phyloP scores from a whole-genome alignment of 2,113 vertebrate genomes.

The Ochotona curzoniae region DNA sequence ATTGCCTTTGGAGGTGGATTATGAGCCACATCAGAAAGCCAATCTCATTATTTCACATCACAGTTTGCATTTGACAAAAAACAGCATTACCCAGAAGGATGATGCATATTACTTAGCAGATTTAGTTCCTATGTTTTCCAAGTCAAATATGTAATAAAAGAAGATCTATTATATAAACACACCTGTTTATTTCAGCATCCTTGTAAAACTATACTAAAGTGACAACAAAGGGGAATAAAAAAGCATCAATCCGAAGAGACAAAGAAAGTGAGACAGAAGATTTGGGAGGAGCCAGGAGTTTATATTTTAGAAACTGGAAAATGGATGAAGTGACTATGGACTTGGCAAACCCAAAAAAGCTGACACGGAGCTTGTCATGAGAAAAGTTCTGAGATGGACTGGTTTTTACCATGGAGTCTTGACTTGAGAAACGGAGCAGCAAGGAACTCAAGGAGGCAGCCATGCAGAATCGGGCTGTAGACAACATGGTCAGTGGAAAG shows the following conservation, averaged over 20 bases:
- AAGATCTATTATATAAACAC: constrained; percentile 74
- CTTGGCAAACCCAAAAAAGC: neutral
- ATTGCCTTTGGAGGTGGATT: constrained; percentile 66
- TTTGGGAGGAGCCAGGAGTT: neutral
- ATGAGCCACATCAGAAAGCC: constrained; percentile 61
- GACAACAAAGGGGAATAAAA: constrained; percentile 49
- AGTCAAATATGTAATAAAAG: constrained; percentile 76
- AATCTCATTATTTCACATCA: constrained; percentile 68
- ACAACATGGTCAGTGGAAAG: neutral
- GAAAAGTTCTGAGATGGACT: neutral
- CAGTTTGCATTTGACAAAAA: constrained; percentile 72
- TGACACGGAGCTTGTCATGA: neutral
- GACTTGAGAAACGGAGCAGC: neutral
- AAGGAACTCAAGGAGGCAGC: neutral
- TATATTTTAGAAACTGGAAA: neutral
- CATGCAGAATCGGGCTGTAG: rapidly evolving
- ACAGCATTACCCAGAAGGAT: constrained; percentile 67
- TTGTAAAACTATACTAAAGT: constrained; percentile 23
- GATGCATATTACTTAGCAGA: constrained; percentile 70
- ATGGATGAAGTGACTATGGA: neutral
- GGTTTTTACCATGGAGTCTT: neutral
- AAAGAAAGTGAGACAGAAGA: neutral
- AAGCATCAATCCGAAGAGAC: constrained; percentile 37
- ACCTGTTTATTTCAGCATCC: constrained; percentile 71
- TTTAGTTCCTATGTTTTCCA: constrained; percentile 64